Percentiles rank a stretch among this genome's conserved stretches.
Evolutionary conservation across 2,113 vertebrate species (phyloP).

Genomic region (Rhinogobius similis): DNA sequence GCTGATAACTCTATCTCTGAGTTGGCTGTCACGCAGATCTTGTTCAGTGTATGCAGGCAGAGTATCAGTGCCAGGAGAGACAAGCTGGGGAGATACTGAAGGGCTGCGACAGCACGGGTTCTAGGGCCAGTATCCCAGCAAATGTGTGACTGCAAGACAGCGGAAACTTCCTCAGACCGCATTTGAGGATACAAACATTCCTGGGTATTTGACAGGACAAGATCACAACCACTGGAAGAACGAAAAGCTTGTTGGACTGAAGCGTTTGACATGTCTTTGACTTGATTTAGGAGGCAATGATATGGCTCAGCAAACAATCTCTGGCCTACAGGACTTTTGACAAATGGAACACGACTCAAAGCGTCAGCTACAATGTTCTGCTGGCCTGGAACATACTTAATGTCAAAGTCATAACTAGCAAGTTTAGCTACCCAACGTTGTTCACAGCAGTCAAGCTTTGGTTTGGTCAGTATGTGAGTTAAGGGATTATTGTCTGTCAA

Average conservation of each 20-base stretch:
- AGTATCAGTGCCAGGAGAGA: neutral
- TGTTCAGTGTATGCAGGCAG: neutral
- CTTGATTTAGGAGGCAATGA: neutral
- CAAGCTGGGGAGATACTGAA: neutral
- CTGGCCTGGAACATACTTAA: conserved; percentile 14
- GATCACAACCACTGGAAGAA: neutral
- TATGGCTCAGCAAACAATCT: conserved; percentile 11
- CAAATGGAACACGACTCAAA: conserved; percentile 13
- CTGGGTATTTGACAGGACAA: neutral
- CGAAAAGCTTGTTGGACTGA: conserved; percentile 11
- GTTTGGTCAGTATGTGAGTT: no score
- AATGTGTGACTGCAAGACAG: neutral
- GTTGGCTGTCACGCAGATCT: neutral
- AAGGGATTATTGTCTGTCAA: no score
- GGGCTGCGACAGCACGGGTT: neutral
- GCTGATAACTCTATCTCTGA: neutral
- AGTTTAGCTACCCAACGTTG: conserved; percentile 12
- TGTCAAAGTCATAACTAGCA: conserved; percentile 18
- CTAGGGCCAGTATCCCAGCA: neutral
- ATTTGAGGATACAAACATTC: neutral
- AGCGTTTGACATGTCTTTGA: neutral
- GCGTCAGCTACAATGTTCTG: conserved; percentile 22
- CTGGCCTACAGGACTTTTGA: neutral
- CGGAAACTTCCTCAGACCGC: neutral
- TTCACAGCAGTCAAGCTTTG: neutral